Base-by-base conservation (phyloP, 2,888 invertebrate species). In the Pseudococcus viburni region DNA sequence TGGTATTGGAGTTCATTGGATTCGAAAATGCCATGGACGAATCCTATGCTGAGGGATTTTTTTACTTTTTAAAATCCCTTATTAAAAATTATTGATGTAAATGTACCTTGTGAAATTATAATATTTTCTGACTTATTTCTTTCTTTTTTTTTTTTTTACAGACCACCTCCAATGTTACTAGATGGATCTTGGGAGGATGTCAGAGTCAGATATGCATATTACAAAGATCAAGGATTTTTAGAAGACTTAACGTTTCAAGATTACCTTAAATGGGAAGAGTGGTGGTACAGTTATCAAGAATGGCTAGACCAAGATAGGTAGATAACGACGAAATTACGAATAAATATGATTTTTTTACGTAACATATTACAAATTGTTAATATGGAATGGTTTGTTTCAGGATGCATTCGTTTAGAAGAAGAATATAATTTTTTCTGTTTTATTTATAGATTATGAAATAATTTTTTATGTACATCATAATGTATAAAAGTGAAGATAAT, bases 211-310 rank as follows among this genome's bases (percentile, higher is more conserved):
- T 96, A 96, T 91, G 96, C 96, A 91, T 97, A 97, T 92, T 97
- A 97, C 92, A 96, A 97, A 92, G 96, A 96, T 91, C 93, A 96
- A 87, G 97, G 97, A 0, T 97, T 96, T 91, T 92, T 97, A 85
- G 93, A 96, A 89, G 97, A 96, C 92, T 93, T 96, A 39, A 93
- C 94, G 0, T 93, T 96, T 48, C 94, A 96, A 90, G 97, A 97
- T 92, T 97, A 97, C 91, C 94, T 97, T 89, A 97, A 97, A 92
- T 97, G 97, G 97, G 97, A 97, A 92, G 96, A 97, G 91, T 97
- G 97, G 97, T 97, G 97, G 96, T 97, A 97, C 92, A 95, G 95
- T 90, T 97, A 97, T 91, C 96, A 97, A 91, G 97, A 97, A 92
- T 97, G 97, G 97, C 92, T 97, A 90, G 96, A 96, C 90, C 94